phyloP scores from a whole-genome alignment of 2,113 vertebrate genomes.

The Montifringilla adamsi region DNA sequence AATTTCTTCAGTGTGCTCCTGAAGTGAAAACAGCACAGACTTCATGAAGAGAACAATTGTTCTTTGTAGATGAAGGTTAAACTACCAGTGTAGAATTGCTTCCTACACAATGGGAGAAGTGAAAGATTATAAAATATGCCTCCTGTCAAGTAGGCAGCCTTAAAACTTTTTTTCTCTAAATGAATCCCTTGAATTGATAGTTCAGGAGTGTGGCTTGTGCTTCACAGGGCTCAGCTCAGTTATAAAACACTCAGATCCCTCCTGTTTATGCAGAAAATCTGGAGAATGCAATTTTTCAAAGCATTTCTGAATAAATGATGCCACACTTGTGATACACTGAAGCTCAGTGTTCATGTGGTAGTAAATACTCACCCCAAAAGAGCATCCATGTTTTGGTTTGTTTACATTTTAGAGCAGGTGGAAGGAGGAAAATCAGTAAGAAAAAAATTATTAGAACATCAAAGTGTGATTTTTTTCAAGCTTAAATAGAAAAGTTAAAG shows the following conservation, averaged over 20 bases:
- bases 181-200: conserved; percentile 38
- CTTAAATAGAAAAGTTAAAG: neutral
- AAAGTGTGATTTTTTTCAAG: neutral
- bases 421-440: neutral
- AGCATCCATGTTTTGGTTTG: neutral
- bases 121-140: conserved; percentile 39
- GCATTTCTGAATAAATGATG: neutral
- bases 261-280: conserved; percentile 33
- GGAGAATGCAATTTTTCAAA: neutral
- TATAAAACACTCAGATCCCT: conserved; percentile 5
- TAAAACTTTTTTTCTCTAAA: conserved; percentile 30
- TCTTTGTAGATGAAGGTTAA: conserved; percentile 47
- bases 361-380: neutral
- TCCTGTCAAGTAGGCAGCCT: conserved; percentile 36
- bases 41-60: conserved; percentile 22
- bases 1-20: neutral
- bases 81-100: conserved; percentile 24
- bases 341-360: neutral
- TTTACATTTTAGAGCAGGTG: neutral
- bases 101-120: conserved; percentile 17
- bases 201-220: neutral
- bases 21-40: neutral
- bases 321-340: neutral
- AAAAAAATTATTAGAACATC: neutral
- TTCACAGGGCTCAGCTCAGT: neutral